Evolutionary conservation across 2,113 vertebrate species (phyloP), one percentile per base, ranked within the genome.

Genomic region (Crotophaga sulcirostris): DNA sequence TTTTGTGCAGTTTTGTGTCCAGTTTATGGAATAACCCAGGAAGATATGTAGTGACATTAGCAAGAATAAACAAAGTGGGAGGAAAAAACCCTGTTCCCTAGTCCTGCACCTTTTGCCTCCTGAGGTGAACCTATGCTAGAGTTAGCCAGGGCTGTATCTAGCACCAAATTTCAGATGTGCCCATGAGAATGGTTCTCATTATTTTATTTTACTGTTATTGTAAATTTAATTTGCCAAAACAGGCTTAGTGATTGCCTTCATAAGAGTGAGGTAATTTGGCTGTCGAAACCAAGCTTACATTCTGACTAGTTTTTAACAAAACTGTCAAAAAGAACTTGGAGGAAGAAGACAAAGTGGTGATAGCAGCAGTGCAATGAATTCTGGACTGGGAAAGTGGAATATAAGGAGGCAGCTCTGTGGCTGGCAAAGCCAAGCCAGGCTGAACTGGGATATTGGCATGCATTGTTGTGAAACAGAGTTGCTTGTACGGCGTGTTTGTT

Each of bases 231-330:
- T 95, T 95, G 64, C 36, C 49, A 54, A 94, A 56, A 28, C 40
- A 79, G 42, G 23, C n/a, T 64, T 87, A 44, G 44, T 49, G 56
- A 64, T 87, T 56, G 52, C 40, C 70, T 94, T 91, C 34, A 7
- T 90, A 34, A 17, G 19, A 93, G 49, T 76, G 77, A 76, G 58
- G 70, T 76, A 83, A 66, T 94, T 66, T 60, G 12, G 28, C 36
- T 52, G 28, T 85, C 47, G 83, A 79, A 95, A 69, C 36, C 29
- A 77, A 38, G 36, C 33, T 89, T 87, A 59, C 7, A 4, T 79
- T 93, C 83, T 83, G 70, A 29, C 47, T 87, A 31, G 70, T 77
- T 90, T 93, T 82, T 88, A 94, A 33, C 42, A 36, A 76, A 83
- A 9, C 67, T 83, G 74, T 85, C 5, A 9, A 70, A 85, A 79